Percentiles rank a stretch among this genome's conserved stretches.
Evolutionary conservation across 1,140 invertebrate genomes (phyloP).

Genomic region (Macrostomum lignano): DNA sequence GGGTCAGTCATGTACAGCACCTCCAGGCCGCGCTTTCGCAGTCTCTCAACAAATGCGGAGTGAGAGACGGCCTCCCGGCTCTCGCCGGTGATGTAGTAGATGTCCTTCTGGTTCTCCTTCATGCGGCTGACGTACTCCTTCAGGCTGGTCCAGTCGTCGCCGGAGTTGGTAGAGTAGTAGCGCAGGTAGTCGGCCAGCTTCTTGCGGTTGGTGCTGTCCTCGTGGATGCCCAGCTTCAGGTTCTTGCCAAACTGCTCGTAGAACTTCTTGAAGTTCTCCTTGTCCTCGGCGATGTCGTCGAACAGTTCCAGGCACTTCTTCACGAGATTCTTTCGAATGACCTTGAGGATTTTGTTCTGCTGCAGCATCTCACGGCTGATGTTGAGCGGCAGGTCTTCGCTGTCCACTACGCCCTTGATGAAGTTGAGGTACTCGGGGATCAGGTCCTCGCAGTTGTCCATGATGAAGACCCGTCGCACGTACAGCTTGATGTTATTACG

Average conservation of each 20-base stretch:
- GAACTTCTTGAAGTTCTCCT: constrained; percentile 90
- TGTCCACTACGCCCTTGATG: constrained; percentile 83
- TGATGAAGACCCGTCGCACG: constrained; percentile 81
- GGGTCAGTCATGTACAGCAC: constrained; percentile 95
- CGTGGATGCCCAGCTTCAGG: constrained; percentile 82
- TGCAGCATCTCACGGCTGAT: constrained; percentile 95
- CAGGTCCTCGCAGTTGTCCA: constrained; percentile 94
- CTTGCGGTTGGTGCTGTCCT: constrained; percentile 69
- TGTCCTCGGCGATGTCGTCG: constrained; percentile 73
- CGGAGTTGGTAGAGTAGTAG: constrained; percentile 68
- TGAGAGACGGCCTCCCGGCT: constrained; percentile 73
- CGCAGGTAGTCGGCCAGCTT: constrained; percentile 68
- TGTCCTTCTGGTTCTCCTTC: constrained; percentile 88
- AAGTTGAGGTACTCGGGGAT: constrained; percentile 89
- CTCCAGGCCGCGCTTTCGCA: constrained; percentile 84
- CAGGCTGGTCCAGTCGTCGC: constrained; percentile 63
- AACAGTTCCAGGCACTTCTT: constrained; percentile 91
- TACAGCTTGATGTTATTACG: constrained; percentile 97
- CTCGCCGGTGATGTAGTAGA: constrained; percentile 94
- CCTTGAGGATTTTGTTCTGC: constrained; percentile 90
- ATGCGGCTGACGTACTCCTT: constrained; percentile 85
- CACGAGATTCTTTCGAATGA: constrained; percentile 83
- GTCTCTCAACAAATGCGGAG: constrained; percentile 80
- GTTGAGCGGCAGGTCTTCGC: constrained; percentile 81
- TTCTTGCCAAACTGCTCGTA: constrained; percentile 95